phyloP scores from a whole-genome alignment of 2,113 vertebrate genomes.

The Rafetus swinhoei region DNA sequence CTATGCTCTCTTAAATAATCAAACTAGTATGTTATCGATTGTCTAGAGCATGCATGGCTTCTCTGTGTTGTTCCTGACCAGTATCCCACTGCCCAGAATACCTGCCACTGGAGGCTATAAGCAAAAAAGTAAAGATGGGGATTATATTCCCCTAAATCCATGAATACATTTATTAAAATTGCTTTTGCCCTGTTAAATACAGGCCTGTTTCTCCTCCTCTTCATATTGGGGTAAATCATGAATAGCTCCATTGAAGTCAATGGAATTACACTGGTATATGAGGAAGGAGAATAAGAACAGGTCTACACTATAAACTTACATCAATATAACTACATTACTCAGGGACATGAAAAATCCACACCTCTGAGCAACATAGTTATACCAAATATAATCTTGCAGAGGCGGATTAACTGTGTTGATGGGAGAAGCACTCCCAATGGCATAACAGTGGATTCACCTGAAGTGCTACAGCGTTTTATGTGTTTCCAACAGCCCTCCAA shows the following conservation, averaged over 20 bases:
- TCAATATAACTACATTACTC: background rate
- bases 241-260: background rate
- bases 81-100: background rate
- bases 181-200: background rate
- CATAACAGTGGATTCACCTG: background rate
- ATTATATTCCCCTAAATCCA: background rate
- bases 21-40: slow-evolving; percentile 25
- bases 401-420: background rate
- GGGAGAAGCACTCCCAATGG: background rate
- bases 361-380: background rate
- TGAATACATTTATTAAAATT: background rate
- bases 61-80: background rate
- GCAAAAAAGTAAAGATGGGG: background rate
- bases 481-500: background rate
- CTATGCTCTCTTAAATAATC: slow-evolving; percentile 50
- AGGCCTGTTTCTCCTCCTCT: background rate
- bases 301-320: background rate
- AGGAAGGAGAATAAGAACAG: background rate
- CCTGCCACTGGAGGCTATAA: background rate
- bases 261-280: background rate
- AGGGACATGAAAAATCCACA: background rate
- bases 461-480: background rate
- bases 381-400: background rate
- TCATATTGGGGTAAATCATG: background rate
- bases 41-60: background rate